Conservation (phyloP, 2,888 invertebrate species). For the Phanerotoma sp. region DNA sequence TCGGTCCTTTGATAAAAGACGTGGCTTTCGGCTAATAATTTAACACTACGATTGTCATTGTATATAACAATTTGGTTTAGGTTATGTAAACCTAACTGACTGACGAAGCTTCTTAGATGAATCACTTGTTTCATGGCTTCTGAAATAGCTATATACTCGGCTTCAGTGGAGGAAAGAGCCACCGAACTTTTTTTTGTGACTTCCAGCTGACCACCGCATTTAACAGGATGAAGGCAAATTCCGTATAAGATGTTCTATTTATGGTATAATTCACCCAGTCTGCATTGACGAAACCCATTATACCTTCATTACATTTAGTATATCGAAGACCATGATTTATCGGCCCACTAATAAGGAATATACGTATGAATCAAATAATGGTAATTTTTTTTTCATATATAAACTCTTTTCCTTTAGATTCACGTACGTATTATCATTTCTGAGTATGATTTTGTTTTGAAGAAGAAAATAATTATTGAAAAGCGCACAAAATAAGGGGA, state of each 20-base stretch:
- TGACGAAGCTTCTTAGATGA: slow-evolving; percentile 7
- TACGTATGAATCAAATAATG: too few species aligned
- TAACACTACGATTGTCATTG: slow-evolving; percentile 21
- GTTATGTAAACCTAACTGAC: slow-evolving; percentile 6
- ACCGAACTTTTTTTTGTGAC: slow-evolving; percentile 18
- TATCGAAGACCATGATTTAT: slow-evolving; percentile 10
- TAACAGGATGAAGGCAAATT: slow-evolving; percentile 16
- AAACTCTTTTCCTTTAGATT: too few species aligned
- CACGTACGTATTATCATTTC: too few species aligned
- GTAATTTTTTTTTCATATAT: too few species aligned
- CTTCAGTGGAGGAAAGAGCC: slow-evolving; percentile 11
- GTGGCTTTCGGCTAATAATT: slow-evolving; percentile 9
- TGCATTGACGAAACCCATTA: slow-evolving; percentile 21
- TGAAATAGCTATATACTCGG: slow-evolving; percentile 13
- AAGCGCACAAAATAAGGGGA: too few species aligned
- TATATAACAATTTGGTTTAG: neutral
- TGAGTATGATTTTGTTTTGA: too few species aligned
- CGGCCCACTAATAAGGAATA: too few species aligned
- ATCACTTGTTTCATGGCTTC: slow-evolving; percentile 13
- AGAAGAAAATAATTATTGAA: too few species aligned
- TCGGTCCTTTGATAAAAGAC: slow-evolving; percentile 9
- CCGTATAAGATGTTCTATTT: slow-evolving; percentile 29
- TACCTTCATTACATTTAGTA: neutral
- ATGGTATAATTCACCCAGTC: slow-evolving; percentile 22
- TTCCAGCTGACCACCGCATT: slow-evolving; percentile 24